phyloP scores from a whole-genome alignment of 2,797 vertebrate genomes.

The Siniperca undulata region DNA sequence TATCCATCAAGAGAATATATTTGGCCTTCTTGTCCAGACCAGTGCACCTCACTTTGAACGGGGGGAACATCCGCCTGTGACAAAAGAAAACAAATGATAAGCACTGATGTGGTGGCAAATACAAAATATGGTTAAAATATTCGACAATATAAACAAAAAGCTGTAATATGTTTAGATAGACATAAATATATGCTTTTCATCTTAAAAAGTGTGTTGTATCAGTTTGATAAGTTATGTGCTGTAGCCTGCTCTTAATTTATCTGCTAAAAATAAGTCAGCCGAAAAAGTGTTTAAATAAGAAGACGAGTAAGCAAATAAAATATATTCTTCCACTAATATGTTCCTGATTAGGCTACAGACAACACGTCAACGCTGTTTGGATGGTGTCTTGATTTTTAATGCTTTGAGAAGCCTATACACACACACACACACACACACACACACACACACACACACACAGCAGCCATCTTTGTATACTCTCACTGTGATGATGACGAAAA shows the following conservation, averaged over 20 bases:
- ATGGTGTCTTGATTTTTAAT: constrained; percentile 37
- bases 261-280: neutral
- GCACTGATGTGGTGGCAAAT: neutral
- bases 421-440: too few relatives aligned
- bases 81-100: constrained; percentile 32
- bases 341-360: neutral
- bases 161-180: neutral
- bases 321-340: neutral
- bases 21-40: constrained; percentile 99
- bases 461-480: constrained; percentile 67
- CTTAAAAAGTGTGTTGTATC: neutral
- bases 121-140: neutral
- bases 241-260: neutral
- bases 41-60: constrained; percentile 98
- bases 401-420: constrained; percentile 34
- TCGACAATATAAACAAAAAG: neutral
- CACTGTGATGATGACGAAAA: constrained; percentile 60
- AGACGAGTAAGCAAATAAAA: neutral
- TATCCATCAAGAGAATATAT: constrained; percentile 98
- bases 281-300: neutral
- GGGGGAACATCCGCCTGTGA: constrained; percentile 96
- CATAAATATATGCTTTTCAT: neutral
- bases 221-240: neutral
- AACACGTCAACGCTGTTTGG: neutral
- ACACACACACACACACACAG: constrained; percentile 19